Conservation (phyloP, 2,797 vertebrate species). For the Lithobates pipiens region DNA sequence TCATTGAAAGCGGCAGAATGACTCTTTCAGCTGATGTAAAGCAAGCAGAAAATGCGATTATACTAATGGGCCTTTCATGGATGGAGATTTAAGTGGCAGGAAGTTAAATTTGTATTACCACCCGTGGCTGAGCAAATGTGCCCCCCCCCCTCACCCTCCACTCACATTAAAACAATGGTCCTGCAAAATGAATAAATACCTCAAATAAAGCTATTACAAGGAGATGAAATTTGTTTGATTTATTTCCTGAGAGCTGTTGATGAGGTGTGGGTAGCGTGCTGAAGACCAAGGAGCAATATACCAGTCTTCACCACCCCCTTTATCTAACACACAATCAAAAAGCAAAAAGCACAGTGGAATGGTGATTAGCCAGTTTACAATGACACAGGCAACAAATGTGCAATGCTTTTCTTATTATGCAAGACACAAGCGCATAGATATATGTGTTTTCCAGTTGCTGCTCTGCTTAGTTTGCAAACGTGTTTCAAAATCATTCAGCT, state of each 20-base stretch:
- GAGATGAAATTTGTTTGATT: constrained; percentile 49
- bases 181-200: constrained; percentile 45
- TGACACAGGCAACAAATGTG: not conserved
- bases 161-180: constrained; percentile 53
- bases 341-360: not conserved
- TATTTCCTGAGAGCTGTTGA: constrained; percentile 21
- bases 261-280: constrained; percentile 13
- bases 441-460: not conserved
- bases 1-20: constrained; percentile 49
- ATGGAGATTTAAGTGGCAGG: constrained; percentile 68
- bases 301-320: not conserved
- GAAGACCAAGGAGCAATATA: constrained; percentile 6
- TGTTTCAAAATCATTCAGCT: not conserved
- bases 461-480: not conserved
- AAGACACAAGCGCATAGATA: not conserved
- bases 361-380: not conserved
- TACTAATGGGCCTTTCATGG: constrained; percentile 69
- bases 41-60: constrained; percentile 61
- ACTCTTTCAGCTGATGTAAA: constrained; percentile 57
- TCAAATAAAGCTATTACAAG: constrained; percentile 56
- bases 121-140: constrained; percentile 51
- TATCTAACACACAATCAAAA: not conserved
- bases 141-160: constrained; percentile 23
- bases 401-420: not conserved
- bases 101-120: constrained; percentile 67